phyloP scores from a whole-genome alignment of 2,113 vertebrate species.

The Nicator chloris region DNA sequence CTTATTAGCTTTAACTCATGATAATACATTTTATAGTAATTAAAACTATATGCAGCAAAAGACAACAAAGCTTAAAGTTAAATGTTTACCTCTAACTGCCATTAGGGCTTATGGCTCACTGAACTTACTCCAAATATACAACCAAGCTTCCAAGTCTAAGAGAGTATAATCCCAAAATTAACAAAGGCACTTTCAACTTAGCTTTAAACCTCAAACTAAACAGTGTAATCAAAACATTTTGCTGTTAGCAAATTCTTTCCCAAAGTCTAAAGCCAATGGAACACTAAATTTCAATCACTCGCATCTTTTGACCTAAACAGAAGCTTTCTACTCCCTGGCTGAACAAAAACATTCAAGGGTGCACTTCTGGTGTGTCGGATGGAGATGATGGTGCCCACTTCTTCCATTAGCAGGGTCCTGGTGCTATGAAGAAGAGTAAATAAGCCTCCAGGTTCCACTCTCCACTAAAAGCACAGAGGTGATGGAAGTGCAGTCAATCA shows the following conservation, averaged over 20 bases:
- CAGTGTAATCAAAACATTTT: slow-evolving; percentile 11
- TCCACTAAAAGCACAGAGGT: background rate
- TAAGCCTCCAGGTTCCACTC: background rate
- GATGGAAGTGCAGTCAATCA: background rate
- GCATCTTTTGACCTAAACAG: background rate
- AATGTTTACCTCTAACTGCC: background rate
- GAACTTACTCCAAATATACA: slow-evolving; percentile 11
- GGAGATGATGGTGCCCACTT: background rate
- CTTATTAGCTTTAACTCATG: background rate
- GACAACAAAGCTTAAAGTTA: background rate
- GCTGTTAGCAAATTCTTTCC: slow-evolving; percentile 18
- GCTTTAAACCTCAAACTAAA: slow-evolving; percentile 39
- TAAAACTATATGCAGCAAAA: background rate
- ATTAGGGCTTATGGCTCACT: background rate
- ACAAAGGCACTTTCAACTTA: slow-evolving; percentile 6
- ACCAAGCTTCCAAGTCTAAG: background rate
- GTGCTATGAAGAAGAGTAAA: background rate
- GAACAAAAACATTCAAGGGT: background rate
- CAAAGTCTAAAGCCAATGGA: background rate
- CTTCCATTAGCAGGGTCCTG: background rate
- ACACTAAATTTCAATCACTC: background rate
- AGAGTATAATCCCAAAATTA: slow-evolving; percentile 8
- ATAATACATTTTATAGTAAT: background rate
- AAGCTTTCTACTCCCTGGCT: background rate
- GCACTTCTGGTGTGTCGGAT: background rate